Conservation (phyloP, 2,888 invertebrate genomes). For the Balanococcus diminutus region DNA sequence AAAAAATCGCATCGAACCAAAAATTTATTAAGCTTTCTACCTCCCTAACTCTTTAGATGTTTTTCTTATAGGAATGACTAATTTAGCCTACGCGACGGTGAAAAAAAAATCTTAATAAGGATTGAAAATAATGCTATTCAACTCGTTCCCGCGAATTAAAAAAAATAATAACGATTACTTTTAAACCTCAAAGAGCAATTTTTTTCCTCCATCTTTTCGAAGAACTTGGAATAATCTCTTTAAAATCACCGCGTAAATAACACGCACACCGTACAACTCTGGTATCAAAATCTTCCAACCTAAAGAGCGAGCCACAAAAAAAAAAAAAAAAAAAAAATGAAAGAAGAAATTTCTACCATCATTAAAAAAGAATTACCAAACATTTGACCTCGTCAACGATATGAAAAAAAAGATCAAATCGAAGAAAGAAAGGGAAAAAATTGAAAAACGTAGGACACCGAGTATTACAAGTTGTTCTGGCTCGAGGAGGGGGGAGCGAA, state of each 20-base stretch:
- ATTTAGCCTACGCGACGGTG: too few relatives aligned
- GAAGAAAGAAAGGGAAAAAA: not conserved
- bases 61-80: too few relatives aligned
- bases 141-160: not conserved
- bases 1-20: too few relatives aligned
- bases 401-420: not conserved
- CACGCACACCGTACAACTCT: not conserved
- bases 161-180: not conserved
- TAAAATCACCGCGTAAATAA: not conserved
- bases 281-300: not conserved
- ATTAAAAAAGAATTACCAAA: conserved; percentile 21
- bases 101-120: too few relatives aligned
- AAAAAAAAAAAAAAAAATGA: not conserved
- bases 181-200: not conserved
- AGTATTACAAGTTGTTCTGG: not conserved
- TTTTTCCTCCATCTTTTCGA: not conserved
- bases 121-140: not conserved
- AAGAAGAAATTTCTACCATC: not conserved
- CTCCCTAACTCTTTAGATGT: too few relatives aligned
- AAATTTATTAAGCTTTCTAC: too few relatives aligned
- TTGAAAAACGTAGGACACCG: not conserved
- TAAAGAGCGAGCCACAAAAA: not conserved
- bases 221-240: not conserved
- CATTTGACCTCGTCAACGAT: conserved; percentile 2
- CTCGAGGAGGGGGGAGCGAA: not conserved